These are phyloP conservation scores for Allolobophora icterica DNA, from an alignment of 2,888 invertebrate species.

Conservation along the genomic window DNA sequence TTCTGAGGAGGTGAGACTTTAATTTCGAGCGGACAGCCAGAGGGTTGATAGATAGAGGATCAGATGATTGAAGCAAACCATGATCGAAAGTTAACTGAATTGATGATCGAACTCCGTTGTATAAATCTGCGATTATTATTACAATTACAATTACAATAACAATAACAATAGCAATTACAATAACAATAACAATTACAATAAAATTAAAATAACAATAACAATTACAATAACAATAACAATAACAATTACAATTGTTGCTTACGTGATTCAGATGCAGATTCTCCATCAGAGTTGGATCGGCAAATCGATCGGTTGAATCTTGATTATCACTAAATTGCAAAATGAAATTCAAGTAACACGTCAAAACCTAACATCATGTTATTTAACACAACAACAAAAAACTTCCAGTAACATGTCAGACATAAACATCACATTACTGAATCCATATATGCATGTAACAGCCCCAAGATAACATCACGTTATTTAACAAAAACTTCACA, in stretches of 20 bases:
- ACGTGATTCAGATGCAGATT: constrained; percentile 42
- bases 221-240: neutral
- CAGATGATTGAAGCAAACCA: too few relatives aligned
- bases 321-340: constrained; percentile 36
- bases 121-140: too few relatives aligned
- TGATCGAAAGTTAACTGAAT: too few relatives aligned
- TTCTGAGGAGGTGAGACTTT: neutral
- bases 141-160: neutral
- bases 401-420: neutral
- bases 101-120: too few relatives aligned
- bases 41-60: too few relatives aligned
- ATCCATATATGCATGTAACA: neutral
- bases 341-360: neutral
- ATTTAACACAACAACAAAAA: neutral
- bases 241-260: neutral
- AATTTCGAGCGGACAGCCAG: neutral
- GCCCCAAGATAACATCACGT: neutral
- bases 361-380: neutral
- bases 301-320: constrained; percentile 39
- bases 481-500: too few relatives aligned
- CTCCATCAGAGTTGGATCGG: constrained; percentile 40
- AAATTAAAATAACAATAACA: neutral
- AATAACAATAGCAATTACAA: too few relatives aligned
- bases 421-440: neutral
- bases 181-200: neutral